Base-by-base conservation (phyloP, 2,888 invertebrate species). In the Acleris sparsana region DNA sequence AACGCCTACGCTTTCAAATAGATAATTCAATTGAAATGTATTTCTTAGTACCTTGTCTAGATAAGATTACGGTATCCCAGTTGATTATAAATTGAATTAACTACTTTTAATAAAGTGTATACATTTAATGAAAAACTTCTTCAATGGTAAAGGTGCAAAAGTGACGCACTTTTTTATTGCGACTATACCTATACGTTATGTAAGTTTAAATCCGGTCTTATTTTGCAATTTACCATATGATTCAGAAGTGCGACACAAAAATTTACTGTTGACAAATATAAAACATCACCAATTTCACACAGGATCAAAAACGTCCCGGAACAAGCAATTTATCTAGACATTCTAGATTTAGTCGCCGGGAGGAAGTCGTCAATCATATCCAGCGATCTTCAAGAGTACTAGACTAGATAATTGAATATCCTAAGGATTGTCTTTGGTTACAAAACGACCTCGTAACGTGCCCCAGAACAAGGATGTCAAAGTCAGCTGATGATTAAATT, bases 381-480 rank as follows among this genome's bases (percentile, higher is more conserved):
- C 22, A 17, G 39, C 39, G 39, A 53, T 53, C 63, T 52, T 9
- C 53, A 33, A 39, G 52, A 58, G 53, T 58, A 39, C n/a, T n/a
- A n/a, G n/a, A n/a, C 62, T 58, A 33, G 52, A 46, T 59, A 59
- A 63, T 58, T 59, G 58, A 58, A 22, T 46, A 48, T 46, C 58
- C 53, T 59, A 58, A 39, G 58, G 17, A 59, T 63, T 59, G 63
- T 63, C 58, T 63, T 52, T 39, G 39, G 57, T 62, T 62, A 56
- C 58, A 20, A 53, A 7, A 11, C 22, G 57, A 49, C 63, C 63
- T 58, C 51, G 63, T 29, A 46, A 7, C 11, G 20, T 4, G 18
- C 49, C 13, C 63, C 20, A 25, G 52, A 63, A 57, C 53, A 57
- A 63, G 33, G 58, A 52, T 53, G 57, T 43, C 59, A 60, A 52